Conservation (phyloP, 1,140 invertebrate species). For the Sarcophaga bullata region DNA sequence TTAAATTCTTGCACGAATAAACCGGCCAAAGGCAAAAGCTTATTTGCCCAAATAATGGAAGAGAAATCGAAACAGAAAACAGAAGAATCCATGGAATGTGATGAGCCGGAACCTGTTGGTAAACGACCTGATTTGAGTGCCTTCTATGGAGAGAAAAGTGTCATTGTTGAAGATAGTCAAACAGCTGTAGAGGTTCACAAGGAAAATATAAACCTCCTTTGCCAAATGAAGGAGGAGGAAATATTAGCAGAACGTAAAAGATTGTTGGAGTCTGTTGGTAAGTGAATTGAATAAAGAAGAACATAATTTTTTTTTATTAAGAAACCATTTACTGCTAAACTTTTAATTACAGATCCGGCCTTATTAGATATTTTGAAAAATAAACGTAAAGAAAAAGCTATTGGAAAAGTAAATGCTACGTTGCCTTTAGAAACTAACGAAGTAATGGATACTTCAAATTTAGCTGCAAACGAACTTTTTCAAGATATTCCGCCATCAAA, state of each 20-base stretch:
- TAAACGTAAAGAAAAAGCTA: constrained; percentile 66
- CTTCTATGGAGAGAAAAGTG: constrained; percentile 64
- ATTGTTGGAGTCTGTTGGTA: constrained; percentile 73
- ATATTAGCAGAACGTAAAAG: constrained; percentile 80
- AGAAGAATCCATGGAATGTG: neutral
- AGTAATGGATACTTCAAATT: constrained; percentile 23
- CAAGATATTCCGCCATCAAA: constrained; percentile 49
- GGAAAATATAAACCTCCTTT: constrained; percentile 77
- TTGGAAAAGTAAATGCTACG: neutral
- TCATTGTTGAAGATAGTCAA: constrained; percentile 69
- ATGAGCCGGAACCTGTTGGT: neutral
- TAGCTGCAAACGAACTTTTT: neutral
- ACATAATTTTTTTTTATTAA: neutral
- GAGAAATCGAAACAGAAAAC: constrained; percentile 33
- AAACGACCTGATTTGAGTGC: constrained; percentile 27
- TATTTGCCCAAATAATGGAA: constrained; percentile 50
- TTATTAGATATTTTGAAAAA: constrained; percentile 70
- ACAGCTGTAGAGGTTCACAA: constrained; percentile 74
- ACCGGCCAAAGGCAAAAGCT: constrained; percentile 50
- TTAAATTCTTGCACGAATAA: constrained; percentile 49
- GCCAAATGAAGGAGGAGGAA: constrained; percentile 77
- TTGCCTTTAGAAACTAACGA: neutral
- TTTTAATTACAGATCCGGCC: constrained; percentile 51
- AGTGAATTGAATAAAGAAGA: neutral
- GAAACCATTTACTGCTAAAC: neutral